Base-by-base conservation (phyloP, 2,797 vertebrate genomes). In the Cheirogaleus major region DNA sequence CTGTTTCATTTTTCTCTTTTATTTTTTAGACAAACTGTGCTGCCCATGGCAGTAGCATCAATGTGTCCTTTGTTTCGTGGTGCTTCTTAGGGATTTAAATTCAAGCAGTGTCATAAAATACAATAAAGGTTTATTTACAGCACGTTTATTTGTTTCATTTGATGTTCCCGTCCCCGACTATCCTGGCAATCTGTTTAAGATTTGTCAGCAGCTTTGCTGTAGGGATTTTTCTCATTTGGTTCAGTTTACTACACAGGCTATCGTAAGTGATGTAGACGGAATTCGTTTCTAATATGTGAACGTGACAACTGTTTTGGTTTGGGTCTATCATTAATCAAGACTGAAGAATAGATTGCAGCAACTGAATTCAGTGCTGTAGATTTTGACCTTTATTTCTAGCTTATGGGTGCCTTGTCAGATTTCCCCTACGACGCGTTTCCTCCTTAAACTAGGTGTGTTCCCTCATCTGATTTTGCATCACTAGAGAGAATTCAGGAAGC, bases 71-170 rank as follows among this genome's bases (percentile, higher is more conserved):
- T 91, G 85, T 88, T 89, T 83, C 15, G 18, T n/a, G 88, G 43
- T 25, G n/a, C 43, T 95, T 88, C 72, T 81, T 93, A 89, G 52
- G 61, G 67, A 92, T 87, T 88, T 95, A 83, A 83, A 83, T 92
- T 81, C 43, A 84, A 80, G 72, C 18, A 63, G 72, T 35, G 52
- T 30, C 22, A 52, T 38, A 95, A 43, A 72, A 78, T 15, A 69
- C n/a, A 57, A 80, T 50, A 79, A 55, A 78, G 72, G 63, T 67
- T 96, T 67, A 48, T 85, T 86, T 63, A 70, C n/a, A 50, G 63
- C 59, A 82, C 87, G 15, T 48, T 80, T 10, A 22, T 59, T 73
- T 25, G 43, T 76, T 86, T 75, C 48, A 41, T 76, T 89, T 70
- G 87, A 73, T 48, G 18, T 69, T 78, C 43, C 55, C 57, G 70